Base-by-base conservation (phyloP, 2,113 vertebrate genomes). In the Oplegnathus fasciatus region DNA sequence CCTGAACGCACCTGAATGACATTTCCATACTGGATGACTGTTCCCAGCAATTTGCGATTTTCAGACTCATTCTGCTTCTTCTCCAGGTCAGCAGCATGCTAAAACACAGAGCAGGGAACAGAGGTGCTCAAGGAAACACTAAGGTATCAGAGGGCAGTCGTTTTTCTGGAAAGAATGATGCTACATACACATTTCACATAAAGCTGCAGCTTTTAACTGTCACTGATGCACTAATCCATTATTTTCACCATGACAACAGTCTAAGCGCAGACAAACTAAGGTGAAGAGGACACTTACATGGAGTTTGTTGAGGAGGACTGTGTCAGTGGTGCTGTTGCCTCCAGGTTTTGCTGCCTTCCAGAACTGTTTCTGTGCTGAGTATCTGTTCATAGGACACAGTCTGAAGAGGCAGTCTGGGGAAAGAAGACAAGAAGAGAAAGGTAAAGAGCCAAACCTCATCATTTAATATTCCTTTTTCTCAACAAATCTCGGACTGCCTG, bases 41-140 rank as follows among this genome's bases (percentile, higher is more conserved):
- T 97, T 78, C 98, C 98, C 90, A 99, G 95, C 83, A 99, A 91
- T 89, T 99, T 99, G 76, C 97, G 96, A 94, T 99, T 99, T 73
- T 99, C 98, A 0, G 98, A 99, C 87, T 99, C 98, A 0, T 99
- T 99, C 89, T 99, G 98, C 80, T 99, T 99, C 96, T 99, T 99
- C 79, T 99, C 98, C 92, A 99, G 86, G 93, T 99, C 98, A 3
- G 98, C 98, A 0, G 98, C 98, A 37, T 99, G 98, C 98, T 99
- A 85, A 14, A 84, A 88, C 42, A 4, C 52, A 93, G 10, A 90
- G 50, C 48, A 86, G n/a, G 46, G 34, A 69, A 9, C 22, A 84
- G n/a, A 54, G 50, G 42, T 40, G 24, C 52, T 66, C 34, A 24
- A 67, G n/a, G 60, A 77, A 61, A 66, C 11, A 34, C 0, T 17